Conservation (phyloP, 2,888 invertebrate genomes). For the Mellilla xanthometata region DNA sequence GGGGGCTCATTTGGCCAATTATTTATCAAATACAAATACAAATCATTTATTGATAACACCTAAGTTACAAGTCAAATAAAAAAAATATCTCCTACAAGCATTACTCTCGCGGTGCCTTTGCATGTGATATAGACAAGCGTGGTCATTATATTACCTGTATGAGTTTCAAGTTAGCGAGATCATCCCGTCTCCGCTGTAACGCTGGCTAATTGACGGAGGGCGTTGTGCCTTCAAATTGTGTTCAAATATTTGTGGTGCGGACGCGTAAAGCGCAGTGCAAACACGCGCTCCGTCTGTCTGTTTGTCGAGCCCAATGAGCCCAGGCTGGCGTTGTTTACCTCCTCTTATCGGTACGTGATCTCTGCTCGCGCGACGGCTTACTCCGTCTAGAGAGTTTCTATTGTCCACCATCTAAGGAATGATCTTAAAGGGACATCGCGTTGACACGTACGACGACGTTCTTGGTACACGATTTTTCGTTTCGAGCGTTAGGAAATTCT, state of each 20-base stretch:
- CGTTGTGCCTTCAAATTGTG: constrained; percentile 77
- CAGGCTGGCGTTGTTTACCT: constrained; percentile 48
- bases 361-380: constrained; percentile 40
- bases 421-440: constrained; percentile 49
- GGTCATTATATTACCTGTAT: constrained; percentile 36
- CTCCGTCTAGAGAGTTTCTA: constrained; percentile 45
- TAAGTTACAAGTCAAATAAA: no score
- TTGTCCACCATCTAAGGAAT: constrained; percentile 46
- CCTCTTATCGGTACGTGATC: constrained; percentile 61
- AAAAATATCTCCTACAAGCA: no score
- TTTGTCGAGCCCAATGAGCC: constrained; percentile 67
- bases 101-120: constrained; percentile 43
- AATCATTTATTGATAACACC: no score
- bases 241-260: constrained; percentile 67
- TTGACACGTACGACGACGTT: constrained; percentile 46
- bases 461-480: constrained; percentile 36
- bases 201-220: constrained; percentile 60
- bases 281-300: constrained; percentile 54
- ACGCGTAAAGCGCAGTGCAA: constrained; percentile 63
- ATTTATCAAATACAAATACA: no score
- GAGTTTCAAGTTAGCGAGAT: constrained; percentile 40
- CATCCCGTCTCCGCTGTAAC: constrained; percentile 38
- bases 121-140: constrained; percentile 41
- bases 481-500: constrained; percentile 26
- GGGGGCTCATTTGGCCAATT: no score